These are phyloP conservation scores for Diglossa cyanea DNA, from an alignment of 2,797 vertebrate species.

Conservation along the genomic window DNA sequence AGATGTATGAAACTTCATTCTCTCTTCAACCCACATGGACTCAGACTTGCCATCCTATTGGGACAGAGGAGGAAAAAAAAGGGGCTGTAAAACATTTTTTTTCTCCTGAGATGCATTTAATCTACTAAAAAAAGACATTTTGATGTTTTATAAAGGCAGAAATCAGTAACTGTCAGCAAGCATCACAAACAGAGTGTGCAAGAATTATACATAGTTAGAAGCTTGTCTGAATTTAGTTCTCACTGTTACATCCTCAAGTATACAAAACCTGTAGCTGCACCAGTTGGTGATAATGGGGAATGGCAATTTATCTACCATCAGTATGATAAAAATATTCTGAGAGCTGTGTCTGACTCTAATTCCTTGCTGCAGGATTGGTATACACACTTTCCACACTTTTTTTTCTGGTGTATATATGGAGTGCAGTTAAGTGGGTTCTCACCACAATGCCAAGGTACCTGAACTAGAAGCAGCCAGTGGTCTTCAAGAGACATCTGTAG, in stretches of 20 bases:
- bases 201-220: not conserved
- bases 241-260: not conserved
- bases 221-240: not conserved
- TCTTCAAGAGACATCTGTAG: not conserved
- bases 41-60: conserved; percentile 65
- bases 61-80: not conserved
- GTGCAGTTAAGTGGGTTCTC: not conserved
- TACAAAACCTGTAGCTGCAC: not conserved
- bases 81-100: not conserved
- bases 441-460: not conserved
- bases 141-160: not conserved
- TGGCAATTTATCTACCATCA: not conserved
- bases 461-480: not conserved
- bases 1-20: conserved; percentile 84
- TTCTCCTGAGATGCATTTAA: not conserved
- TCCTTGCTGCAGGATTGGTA: not conserved
- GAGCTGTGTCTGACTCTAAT: not conserved
- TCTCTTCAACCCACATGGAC: conserved; percentile 83
- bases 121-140: not conserved
- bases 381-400: not conserved
- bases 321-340: not conserved
- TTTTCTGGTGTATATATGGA: not conserved
- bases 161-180: not conserved
- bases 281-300: not conserved
- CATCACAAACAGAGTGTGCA: not conserved